These are phyloP conservation scores for Chalcis sispes DNA, from an alignment of 2,888 invertebrate genomes.

Conservation along the genomic window DNA sequence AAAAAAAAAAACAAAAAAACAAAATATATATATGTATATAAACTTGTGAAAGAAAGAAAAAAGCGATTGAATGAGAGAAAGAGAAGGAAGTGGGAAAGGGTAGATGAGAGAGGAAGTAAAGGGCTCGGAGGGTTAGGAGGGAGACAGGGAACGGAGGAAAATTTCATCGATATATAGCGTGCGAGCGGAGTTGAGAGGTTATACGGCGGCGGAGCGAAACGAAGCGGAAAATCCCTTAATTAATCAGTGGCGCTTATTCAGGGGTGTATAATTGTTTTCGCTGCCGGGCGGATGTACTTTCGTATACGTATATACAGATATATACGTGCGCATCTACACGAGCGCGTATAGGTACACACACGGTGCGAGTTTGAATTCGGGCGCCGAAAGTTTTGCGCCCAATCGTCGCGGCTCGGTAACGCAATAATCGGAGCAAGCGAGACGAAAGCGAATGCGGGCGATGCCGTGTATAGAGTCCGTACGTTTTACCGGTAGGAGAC, in stretches of 20 bases:
- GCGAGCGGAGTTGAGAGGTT: not conserved
- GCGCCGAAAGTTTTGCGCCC: constrained; percentile 21
- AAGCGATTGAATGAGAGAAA: not conserved
- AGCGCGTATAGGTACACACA: no score
- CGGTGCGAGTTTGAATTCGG: no score
- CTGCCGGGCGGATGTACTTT: not conserved
- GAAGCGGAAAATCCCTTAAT: constrained; percentile 53
- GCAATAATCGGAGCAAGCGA: constrained; percentile 48
- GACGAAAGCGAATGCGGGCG: not conserved
- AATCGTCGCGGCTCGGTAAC: constrained; percentile 35
- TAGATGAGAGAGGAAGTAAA: not conserved
- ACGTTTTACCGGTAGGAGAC: no score
- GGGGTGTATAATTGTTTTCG: constrained; percentile 47
- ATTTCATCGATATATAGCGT: constrained; percentile 32
- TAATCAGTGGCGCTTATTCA: constrained; percentile 49
- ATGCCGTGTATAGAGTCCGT: no score
- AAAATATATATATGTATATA: no score
- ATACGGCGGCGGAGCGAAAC: constrained; percentile 17
- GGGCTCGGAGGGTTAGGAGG: not conserved
- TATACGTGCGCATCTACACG: no score
- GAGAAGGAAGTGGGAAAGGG: not conserved
- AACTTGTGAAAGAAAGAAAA: not conserved
- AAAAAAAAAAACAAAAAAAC: no score
- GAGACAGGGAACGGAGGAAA: not conserved
- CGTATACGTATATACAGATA: not conserved